Base-by-base conservation (phyloP, 1,140 invertebrate species). In the Diachasma alloeum region DNA sequence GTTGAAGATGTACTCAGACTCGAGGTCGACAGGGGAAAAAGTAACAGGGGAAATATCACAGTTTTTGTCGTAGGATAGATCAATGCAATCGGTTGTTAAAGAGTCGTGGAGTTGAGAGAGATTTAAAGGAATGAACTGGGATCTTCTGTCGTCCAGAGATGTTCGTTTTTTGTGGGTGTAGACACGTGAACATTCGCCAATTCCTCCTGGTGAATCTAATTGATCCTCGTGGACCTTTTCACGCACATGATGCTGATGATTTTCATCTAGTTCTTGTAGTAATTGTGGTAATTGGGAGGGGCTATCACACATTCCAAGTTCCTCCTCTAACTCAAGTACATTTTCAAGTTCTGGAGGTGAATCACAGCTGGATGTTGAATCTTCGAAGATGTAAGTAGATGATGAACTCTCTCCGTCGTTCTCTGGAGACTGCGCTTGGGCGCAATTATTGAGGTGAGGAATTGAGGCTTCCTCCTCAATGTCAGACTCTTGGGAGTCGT, bases 141-240 rank as follows among this genome's bases (percentile, higher is more conserved):
- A 24, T 63, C 69, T 76, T 76, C 69, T 69, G 6, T 22, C 31
- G 24, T 77, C 74, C n/a, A 69, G 36, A 15, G 66, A 79, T 44
- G 73, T 77, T 37, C 77, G 77, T 73, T 77, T 78, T 69, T 80
- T 81, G 71, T 79, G 78, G 17, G 78, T 77, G 59, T 81, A 81
- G 56, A 81, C 88, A 71, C 85, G 83, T 37, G 85, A 82, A 78
- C 85, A 89, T 74, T 88, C 86, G 11, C 86, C 87, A 44, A 88
- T 81, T 73, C 78, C 81, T 66, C 78, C 84, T 31, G 82, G 76
- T 75, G 85, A 81, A 56, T 87, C 84, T 11, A 73, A 67, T 44
- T 63, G 81, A 72, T 87, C 84, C 4, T 66, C 59, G 10, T 78
- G 48, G n/a, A 0, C 56, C 26, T 66, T 68, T 11, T 15, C 6